Conservation (phyloP, 2,888 invertebrate species). For the Agriopis leucophaearia region DNA sequence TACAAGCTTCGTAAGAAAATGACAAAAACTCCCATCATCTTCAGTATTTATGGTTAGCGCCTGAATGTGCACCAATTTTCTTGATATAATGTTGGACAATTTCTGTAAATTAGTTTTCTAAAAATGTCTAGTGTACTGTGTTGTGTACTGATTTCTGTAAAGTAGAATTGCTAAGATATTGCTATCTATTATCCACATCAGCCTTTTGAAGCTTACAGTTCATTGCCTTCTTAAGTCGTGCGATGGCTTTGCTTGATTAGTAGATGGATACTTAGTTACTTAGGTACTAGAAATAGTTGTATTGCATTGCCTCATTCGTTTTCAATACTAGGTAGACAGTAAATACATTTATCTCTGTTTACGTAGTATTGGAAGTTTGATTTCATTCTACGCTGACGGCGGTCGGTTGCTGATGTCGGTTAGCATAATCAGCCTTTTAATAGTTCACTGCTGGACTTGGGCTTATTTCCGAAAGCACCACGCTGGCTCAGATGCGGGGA, state of each 20-base stretch:
- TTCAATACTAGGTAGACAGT: background rate
- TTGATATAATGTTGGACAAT: conserved; percentile 7
- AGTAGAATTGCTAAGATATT: conserved; percentile 1
- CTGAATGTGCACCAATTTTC: background rate
- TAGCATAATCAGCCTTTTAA: too few species aligned
- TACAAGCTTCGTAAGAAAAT: conserved; percentile 7
- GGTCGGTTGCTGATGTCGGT: too few species aligned
- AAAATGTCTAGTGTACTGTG: background rate
- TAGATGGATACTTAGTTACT: background rate
- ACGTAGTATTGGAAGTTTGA: too few species aligned
- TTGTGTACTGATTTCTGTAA: background rate
- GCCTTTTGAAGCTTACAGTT: background rate
- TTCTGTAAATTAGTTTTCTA: conserved; percentile 4
- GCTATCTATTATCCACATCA: background rate
- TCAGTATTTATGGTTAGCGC: conserved; percentile 7
- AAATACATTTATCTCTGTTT: too few species aligned
- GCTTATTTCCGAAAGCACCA: too few species aligned
- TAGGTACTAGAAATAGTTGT: background rate
- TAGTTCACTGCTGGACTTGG: too few species aligned
- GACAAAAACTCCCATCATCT: conserved; percentile 6
- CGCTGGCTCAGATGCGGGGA: too few species aligned
- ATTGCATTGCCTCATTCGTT: background rate
- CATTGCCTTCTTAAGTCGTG: background rate
- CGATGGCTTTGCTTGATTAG: background rate
- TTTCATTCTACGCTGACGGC: too few species aligned